phyloP scores from a whole-genome alignment of 2,888 invertebrate genomes.

The Campaea margaritaria region DNA sequence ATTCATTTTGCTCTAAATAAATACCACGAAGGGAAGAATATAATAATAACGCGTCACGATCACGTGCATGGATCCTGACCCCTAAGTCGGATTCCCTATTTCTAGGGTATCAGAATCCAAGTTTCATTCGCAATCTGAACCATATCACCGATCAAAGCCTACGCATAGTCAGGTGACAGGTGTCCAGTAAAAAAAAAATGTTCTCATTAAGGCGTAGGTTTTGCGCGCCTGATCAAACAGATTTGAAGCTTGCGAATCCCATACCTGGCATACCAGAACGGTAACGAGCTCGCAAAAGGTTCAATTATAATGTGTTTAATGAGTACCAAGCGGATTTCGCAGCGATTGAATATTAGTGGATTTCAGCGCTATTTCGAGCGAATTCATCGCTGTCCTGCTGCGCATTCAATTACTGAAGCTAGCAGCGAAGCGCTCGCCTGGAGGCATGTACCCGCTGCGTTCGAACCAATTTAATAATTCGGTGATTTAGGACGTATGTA shows the following conservation, averaged over 20 bases:
- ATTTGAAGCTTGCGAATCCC: not conserved
- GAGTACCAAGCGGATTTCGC: not conserved
- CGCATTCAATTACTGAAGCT: slow-evolving; percentile 59
- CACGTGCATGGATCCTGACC: no score
- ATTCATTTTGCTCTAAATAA: not conserved
- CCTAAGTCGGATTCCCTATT: no score
- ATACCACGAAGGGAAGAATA: no score
- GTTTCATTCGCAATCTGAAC: no score
- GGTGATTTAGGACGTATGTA: no score
- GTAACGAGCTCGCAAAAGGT: not conserved
- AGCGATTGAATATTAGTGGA: slow-evolving; percentile 51
- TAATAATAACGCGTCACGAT: no score
- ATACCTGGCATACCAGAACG: not conserved
- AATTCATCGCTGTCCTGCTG: slow-evolving; percentile 50
- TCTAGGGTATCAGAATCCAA: no score
- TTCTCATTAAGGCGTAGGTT: not conserved
- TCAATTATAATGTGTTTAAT: not conserved
- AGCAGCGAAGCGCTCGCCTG: not conserved
- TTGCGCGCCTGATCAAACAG: not conserved
- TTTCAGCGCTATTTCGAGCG: slow-evolving; percentile 52
- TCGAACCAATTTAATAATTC: not conserved
- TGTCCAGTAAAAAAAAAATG: no score
- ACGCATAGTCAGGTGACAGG: no score
- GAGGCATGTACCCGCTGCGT: slow-evolving; percentile 1
- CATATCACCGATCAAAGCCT: no score